phyloP scores from a whole-genome alignment of 2,797 vertebrate species.

The Clarias pachynema region DNA sequence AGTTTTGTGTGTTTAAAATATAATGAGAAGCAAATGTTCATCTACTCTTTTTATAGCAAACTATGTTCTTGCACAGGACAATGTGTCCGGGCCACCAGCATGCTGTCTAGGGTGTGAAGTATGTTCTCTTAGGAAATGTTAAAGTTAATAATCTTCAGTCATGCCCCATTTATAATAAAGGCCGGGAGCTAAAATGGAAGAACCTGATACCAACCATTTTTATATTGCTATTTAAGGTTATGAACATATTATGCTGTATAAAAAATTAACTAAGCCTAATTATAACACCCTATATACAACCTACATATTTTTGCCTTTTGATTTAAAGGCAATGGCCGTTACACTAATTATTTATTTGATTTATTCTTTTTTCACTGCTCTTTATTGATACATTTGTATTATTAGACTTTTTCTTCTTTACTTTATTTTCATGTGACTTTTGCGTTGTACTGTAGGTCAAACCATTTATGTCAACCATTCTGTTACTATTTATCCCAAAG shows the following conservation, averaged over 20 bases:
- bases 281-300: background rate
- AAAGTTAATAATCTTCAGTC: slow-evolving; percentile 59
- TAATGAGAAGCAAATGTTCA: slow-evolving; percentile 55
- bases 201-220: slow-evolving; percentile 42
- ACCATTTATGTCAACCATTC: slow-evolving; percentile 20
- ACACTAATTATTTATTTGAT: background rate
- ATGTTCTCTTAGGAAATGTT: slow-evolving; percentile 50
- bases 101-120: slow-evolving; percentile 43
- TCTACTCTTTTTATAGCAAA: slow-evolving; percentile 35
- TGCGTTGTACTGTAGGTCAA: background rate
- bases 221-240: slow-evolving; percentile 23
- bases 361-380: background rate
- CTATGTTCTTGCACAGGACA: slow-evolving; percentile 24
- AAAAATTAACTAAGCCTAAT: slow-evolving; percentile 6
- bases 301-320: background rate
- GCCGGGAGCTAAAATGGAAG: slow-evolving; percentile 51
- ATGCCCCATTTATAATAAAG: slow-evolving; percentile 56
- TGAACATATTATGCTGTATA: slow-evolving; percentile 19
- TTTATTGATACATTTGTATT: background rate
- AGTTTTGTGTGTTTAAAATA: slow-evolving; percentile 44
- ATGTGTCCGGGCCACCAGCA: slow-evolving; percentile 42
- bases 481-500: slow-evolving; percentile 35
- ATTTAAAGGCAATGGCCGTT: background rate
- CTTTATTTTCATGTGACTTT: background rate
- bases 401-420: background rate